Evolutionary conservation across 2,888 invertebrate genomes (phyloP), one percentile per base, ranked within the genome.

Genomic region (Sarcophaga caerulescens): DNA sequence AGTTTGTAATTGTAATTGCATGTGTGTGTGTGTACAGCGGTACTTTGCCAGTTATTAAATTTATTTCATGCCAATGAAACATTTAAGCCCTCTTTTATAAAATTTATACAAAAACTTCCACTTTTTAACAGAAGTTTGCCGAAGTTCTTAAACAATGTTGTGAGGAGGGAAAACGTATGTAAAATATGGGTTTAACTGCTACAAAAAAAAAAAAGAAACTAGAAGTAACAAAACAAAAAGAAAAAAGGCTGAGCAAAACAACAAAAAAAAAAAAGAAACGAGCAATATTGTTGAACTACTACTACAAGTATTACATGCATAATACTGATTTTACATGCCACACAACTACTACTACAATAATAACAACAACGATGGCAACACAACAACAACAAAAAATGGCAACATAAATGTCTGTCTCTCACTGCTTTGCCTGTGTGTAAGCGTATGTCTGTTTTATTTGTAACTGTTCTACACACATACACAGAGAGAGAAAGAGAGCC

Each of bases 131-230:
- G 80, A 81, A 85, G 76, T 85, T 85, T 80, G 73, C 60, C 76
- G 59, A 80, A 83, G 83, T 85, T 85, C 80, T 85, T 85, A 80
- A 80, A 82, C 44, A 76, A 80, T 85, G 76, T 82, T 70, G 79
- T 35, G 35, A 35, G 35, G 2, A 35, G 35, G 74, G 45, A 45
- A 82, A 85, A 85, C 71, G 76, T 77, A 59, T 76, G 75, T 74
- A 76, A 82, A 82, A 82, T 82, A 75, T 76, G 79, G 66, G 57
- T 66, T 77, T 35, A 35, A 57, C 68, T 76, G 80, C 71, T 57
- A n/a, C 57, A 17, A 17, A 71, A 76, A 68, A 75, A 75, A 11
- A 71, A 76, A 68, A 75, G 69, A 11, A 63, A 35, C 8, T 35
- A 10, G 21, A 35, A 35, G 35, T 8, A 35, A 35, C 35, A 35